phyloP scores from a whole-genome alignment of 2,797 vertebrate genomes.

The Peromyscus nudipes region DNA sequence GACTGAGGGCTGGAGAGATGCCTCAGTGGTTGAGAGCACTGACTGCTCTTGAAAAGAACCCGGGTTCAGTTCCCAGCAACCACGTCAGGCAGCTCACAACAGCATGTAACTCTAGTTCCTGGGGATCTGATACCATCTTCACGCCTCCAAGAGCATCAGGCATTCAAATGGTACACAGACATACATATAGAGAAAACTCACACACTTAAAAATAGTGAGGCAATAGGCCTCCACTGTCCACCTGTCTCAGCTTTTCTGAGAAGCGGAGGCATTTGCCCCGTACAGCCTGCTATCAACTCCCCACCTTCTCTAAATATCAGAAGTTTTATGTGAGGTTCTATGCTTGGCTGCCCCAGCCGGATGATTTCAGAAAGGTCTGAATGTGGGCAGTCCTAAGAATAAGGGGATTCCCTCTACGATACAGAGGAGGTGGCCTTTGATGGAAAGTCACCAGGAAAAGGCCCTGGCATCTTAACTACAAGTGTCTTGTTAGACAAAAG shows the following conservation, averaged over 20 bases:
- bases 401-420: neutral
- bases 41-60: too few relatives aligned
- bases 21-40: neutral
- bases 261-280: neutral
- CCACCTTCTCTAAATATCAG: neutral
- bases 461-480: neutral
- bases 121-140: neutral
- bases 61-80: neutral
- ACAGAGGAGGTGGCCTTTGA: neutral
- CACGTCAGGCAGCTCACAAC: neutral
- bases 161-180: too few relatives aligned
- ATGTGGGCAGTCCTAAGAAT: neutral
- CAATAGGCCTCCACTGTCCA: neutral
- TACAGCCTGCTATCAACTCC: neutral
- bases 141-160: neutral
- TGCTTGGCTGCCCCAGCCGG: neutral
- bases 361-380: neutral
- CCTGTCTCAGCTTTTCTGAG: neutral
- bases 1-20: neutral
- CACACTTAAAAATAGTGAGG: neutral
- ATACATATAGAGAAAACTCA: neutral
- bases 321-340: neutral
- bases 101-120: neutral
- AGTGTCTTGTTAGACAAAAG: neutral
- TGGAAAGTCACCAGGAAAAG: conserved; percentile 26